Conservation (phyloP, 2,888 invertebrate genomes). For the Timema podura region DNA sequence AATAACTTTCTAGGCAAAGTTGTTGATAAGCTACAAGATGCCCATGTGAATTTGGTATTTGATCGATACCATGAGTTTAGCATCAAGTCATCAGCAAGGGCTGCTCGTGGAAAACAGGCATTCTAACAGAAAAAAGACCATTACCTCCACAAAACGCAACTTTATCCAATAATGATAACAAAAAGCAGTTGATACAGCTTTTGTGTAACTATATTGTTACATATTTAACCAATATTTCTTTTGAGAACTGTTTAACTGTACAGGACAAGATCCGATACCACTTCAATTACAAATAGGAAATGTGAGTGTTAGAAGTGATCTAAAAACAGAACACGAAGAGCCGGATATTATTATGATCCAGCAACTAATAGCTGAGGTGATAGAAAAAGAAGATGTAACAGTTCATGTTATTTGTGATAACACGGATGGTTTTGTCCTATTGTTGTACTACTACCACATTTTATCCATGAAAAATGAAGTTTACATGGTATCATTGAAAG, state of each 20-base stretch:
- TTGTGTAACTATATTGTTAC: neutral
- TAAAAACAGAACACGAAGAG: slow-evolving; percentile 4
- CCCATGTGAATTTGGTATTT: slow-evolving; percentile 1
- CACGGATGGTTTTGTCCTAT: neutral
- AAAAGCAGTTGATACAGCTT: neutral
- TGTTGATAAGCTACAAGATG: neutral
- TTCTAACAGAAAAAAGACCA: neutral
- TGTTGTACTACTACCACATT: neutral
- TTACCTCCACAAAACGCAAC: neutral
- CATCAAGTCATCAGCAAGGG: neutral
- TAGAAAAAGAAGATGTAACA: neutral
- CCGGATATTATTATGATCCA: neutral
- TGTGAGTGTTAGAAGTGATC: neutral
- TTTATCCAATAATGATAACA: neutral
- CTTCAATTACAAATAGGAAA: neutral
- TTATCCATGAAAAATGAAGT: neutral
- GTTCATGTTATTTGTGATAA: neutral
- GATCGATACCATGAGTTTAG: neutral
- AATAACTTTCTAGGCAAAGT: neutral
- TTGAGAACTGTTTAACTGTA: neutral
- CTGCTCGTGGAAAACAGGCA: too few relatives aligned
- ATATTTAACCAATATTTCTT: neutral
- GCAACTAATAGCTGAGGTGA: neutral
- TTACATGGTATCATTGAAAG: neutral
- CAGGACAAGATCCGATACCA: neutral